Evolutionary conservation across 37 sponge, comb jelly and placozoan species (phyloP), one percentile per base, ranked within the genome.

Genomic region (Ephydatia muelleri): DNA sequence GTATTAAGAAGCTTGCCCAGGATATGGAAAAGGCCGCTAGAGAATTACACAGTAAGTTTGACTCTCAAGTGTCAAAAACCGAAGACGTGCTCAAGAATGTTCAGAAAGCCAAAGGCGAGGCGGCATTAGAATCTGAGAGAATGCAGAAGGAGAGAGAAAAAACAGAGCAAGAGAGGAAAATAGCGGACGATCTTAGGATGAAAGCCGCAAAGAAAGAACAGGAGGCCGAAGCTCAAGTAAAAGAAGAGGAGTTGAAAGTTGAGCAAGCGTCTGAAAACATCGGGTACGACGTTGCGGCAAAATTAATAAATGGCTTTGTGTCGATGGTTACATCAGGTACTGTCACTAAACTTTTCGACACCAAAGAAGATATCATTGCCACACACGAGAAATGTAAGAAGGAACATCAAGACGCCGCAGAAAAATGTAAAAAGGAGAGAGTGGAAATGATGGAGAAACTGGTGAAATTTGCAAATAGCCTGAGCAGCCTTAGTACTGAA

Each of bases 21-120:
- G 75, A 82, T 13, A 87, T 91, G 87, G 76, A 38, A 3, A 73
- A 38, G 65, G 87, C 92, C 32, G 92, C 92, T 25, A 14, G 30
- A 0, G 87, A 86, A 21, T 49, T 91, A 13, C 75, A 83, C 27
- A 25, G 49, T 30, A 83, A 86, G 2, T 91, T 91, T 83, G 70
- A 68, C 6, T 73, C 72, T 4, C 79, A 91, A 67, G 81, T 70
- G 16, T 21, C 73, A 27, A 78, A 83, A 27, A 87, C 87, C 11
- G 49, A 40, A 22, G 39, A 0, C 23, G 71, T 75, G 1, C 64
- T 83, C 8, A 65, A 82, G 43, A 37, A 76, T 14, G 85, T 82
- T 5, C 28, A 25, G 82, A 16, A 47, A 27, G 68, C 40, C 3
- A 69, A 79, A 30, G 80, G 68, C 2, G 47, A 57, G 3, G 30